Conservation (phyloP, 2,113 vertebrate species). For the Montifringilla adamsi region DNA sequence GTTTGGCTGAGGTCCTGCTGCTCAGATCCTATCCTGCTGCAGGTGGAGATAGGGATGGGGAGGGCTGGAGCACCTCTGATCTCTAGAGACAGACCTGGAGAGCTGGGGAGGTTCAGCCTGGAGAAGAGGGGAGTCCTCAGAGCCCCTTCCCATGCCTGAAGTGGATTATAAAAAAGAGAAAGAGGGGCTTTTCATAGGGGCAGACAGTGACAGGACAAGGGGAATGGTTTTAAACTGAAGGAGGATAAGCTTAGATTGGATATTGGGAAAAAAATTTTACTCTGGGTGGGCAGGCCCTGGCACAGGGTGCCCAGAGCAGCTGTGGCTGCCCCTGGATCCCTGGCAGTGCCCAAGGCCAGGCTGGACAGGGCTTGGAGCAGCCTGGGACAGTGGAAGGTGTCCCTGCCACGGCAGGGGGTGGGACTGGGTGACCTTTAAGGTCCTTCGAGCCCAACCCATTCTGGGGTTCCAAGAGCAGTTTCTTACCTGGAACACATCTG, state of each 20-base stretch:
- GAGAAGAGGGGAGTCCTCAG: not conserved
- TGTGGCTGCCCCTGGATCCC: not conserved
- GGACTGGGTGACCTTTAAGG: rapidly evolving
- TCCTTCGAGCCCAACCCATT: not conserved
- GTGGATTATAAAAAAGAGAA: not conserved
- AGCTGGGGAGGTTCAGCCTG: not conserved
- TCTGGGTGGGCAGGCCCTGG: rapidly evolving
- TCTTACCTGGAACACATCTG: not conserved
- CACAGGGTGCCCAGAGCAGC: not conserved
- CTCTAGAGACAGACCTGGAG: not conserved
- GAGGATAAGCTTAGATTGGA: not conserved
- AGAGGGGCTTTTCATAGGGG: not conserved
- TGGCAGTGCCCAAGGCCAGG: not conserved
- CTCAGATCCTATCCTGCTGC: not conserved
- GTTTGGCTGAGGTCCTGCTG: not conserved
- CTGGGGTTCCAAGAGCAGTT: not conserved
- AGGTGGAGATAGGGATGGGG: not conserved
- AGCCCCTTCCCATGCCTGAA: not conserved
- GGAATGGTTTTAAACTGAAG: not conserved
- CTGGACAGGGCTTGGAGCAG: rapidly evolving
- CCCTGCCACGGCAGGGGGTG: not conserved
- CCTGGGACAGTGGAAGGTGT: not conserved
- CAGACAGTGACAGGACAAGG: not conserved
- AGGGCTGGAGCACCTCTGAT: not conserved
- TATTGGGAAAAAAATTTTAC: not conserved